Percentiles rank a stretch among this genome's conserved stretches.
Evolutionary conservation across 2,797 vertebrate genomes (phyloP).

Genomic region (Tenualosa ilisha): DNA sequence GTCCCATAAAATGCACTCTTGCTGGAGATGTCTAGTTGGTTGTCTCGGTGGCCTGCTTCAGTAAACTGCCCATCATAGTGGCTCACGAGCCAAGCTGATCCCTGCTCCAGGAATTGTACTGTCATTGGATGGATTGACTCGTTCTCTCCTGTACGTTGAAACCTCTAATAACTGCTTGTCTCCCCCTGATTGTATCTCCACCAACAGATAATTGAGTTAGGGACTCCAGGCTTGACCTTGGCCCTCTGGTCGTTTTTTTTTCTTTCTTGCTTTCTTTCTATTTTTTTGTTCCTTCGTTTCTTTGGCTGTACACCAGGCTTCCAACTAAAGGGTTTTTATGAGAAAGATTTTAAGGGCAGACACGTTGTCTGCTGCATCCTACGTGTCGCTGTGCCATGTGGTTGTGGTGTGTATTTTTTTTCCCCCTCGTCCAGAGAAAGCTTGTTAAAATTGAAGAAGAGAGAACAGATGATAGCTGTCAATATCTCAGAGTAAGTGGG

Average conservation of each 20-base stretch:
- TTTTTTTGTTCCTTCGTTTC: background rate
- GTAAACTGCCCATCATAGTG: constrained; percentile 47
- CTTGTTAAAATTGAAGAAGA: constrained; percentile 14
- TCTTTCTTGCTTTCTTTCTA: background rate
- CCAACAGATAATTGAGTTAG: constrained; percentile 58
- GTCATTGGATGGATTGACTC: constrained; percentile 59
- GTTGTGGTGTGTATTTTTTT: background rate
- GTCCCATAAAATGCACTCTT: background rate
- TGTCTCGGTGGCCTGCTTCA: constrained; percentile 36
- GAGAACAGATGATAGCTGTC: constrained; percentile 18
- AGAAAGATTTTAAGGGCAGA: constrained; percentile 8
- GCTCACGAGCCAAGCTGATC: constrained; percentile 46
- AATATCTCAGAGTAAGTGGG: constrained; percentile 13
- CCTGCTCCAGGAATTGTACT: constrained; percentile 54
- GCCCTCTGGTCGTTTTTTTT: constrained; percentile 39
- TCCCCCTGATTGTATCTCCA: constrained; percentile 58
- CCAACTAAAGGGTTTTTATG: background rate
- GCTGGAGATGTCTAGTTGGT: background rate
- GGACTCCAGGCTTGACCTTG: constrained; percentile 57
- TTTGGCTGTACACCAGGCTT: background rate
- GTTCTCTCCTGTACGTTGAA: constrained; percentile 48
- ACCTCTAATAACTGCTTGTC: constrained; percentile 57
- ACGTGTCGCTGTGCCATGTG: background rate
- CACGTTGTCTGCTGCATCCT: background rate
- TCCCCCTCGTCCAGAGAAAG: background rate